These are phyloP conservation scores for Potamilus streckersoni DNA, from an alignment of 1,140 invertebrate genomes.

Conservation along the genomic window DNA sequence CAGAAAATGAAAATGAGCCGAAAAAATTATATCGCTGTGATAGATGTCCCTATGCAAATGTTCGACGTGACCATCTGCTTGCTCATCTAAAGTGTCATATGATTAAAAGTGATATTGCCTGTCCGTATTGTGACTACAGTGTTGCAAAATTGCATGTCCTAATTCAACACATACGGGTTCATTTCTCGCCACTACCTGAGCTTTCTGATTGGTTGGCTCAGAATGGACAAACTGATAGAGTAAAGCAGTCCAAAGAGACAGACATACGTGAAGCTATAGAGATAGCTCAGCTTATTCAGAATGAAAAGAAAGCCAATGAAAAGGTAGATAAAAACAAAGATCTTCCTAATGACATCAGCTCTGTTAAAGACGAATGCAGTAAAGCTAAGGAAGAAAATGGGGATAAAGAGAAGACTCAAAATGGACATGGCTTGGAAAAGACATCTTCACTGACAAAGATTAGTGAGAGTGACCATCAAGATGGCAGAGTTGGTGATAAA, in stretches of 20 bases:
- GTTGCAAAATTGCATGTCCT: constrained; percentile 82
- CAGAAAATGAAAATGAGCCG: constrained; percentile 56
- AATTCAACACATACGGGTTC: constrained; percentile 83
- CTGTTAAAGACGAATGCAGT: too few relatives aligned
- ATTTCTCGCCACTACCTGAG: constrained; percentile 73
- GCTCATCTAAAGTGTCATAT: constrained; percentile 82
- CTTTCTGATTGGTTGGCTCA: constrained; percentile 59
- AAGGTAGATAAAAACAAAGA: background rate
- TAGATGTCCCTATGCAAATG: constrained; percentile 82
- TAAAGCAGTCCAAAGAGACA: constrained; percentile 49
- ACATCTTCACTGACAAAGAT: too few relatives aligned
- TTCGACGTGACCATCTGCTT: constrained; percentile 78
- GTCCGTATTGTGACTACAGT: constrained; percentile 86
- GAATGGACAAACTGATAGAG: constrained; percentile 55
- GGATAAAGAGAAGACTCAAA: too few relatives aligned
- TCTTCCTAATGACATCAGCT: too few relatives aligned
- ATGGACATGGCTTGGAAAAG: too few relatives aligned
- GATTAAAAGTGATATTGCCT: constrained; percentile 75
- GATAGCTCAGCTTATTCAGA: constrained; percentile 47
- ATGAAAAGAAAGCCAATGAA: constrained; percentile 15
- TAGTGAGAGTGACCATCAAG: background rate
- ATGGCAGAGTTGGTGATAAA: constrained; percentile 9
- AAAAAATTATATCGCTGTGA: constrained; percentile 74
- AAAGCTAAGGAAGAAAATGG: too few relatives aligned
- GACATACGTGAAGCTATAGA: constrained; percentile 56